A percentile compares a stretch with the other conserved stretches of the same genome.
These are phyloP conservation scores for Drosophila pandora DNA, from an alignment of 1,140 invertebrate species.

Conservation along the genomic window DNA sequence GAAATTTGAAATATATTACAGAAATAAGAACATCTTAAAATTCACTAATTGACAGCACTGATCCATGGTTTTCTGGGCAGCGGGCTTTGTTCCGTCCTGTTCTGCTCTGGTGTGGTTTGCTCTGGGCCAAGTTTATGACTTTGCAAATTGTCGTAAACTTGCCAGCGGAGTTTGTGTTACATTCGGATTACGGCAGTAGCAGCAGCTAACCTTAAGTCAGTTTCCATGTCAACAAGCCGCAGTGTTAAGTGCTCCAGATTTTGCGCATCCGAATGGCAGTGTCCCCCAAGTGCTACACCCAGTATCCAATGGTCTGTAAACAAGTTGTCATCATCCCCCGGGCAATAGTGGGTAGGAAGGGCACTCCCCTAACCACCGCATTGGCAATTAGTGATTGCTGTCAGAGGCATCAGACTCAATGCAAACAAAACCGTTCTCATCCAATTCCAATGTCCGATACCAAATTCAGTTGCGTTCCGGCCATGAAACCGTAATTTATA, in stretches of 20 bases:
- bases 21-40: neutral
- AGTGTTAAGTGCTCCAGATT: slow-evolving; percentile 41
- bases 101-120: slow-evolving; percentile 18
- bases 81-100: slow-evolving; percentile 6
- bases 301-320: slow-evolving; percentile 66
- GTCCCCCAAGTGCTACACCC: slow-evolving; percentile 4
- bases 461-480: slow-evolving; percentile 28
- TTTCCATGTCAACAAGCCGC: slow-evolving; percentile 69
- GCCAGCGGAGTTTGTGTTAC: slow-evolving; percentile 63
- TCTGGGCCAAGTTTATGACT: slow-evolving; percentile 60
- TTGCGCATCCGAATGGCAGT: slow-evolving; percentile 10
- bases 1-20: no score
- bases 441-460: slow-evolving; percentile 27
- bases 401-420: slow-evolving; percentile 38
- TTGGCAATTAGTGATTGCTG: slow-evolving; percentile 66
- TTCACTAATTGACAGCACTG: slow-evolving; percentile 1
- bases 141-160: slow-evolving; percentile 65
- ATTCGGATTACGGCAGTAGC: slow-evolving; percentile 45
- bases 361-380: slow-evolving; percentile 18
- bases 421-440: slow-evolving; percentile 40
- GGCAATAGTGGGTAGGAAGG: slow-evolving; percentile 22
- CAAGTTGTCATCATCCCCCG: slow-evolving; percentile 22
- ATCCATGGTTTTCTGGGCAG: neutral
- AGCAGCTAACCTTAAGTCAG: slow-evolving; percentile 62
- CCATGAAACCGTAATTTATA: slow-evolving; percentile 51